A percentile compares a stretch with the other conserved stretches of the same genome.
Conservation (phyloP, 2,888 invertebrate species). For the Metellina segmentata region DNA sequence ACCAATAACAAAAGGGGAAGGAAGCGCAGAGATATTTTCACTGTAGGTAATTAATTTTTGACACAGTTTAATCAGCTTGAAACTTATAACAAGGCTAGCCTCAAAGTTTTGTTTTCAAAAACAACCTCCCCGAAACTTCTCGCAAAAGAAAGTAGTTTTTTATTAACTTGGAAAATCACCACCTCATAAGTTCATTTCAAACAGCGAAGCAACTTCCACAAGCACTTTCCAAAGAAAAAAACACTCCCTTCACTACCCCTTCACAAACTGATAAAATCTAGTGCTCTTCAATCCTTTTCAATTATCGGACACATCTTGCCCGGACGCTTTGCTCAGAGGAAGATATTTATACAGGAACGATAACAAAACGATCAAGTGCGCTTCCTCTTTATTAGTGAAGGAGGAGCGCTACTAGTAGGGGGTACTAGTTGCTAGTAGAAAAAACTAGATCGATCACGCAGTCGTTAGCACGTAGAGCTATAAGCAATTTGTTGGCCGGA, state of each 20-base stretch:
- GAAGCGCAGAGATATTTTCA: no score
- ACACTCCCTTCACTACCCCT: not conserved
- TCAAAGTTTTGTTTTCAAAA: not conserved
- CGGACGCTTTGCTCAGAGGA: not conserved
- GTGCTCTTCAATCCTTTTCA: constrained; percentile 25
- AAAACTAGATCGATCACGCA: constrained; percentile 22
- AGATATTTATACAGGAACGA: constrained; percentile 22
- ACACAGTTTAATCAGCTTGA: no score
- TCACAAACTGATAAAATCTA: constrained; percentile 28
- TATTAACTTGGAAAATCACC: not conserved
- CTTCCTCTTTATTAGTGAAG: not conserved
- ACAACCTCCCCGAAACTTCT: not conserved
- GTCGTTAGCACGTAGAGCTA: constrained; percentile 26
- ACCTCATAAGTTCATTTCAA: no score
- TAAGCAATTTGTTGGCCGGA: not conserved
- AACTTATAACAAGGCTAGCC: not conserved
- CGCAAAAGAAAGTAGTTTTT: not conserved
- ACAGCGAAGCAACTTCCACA: not conserved
- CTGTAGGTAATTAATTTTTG: no score
- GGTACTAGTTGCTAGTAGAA: not conserved
- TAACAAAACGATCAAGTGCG: constrained; percentile 9
- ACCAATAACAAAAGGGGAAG: no score
- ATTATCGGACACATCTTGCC: constrained; percentile 12
- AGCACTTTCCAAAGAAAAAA: constrained; percentile 2
- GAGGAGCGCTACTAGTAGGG: not conserved